These are phyloP conservation scores for Drosophila hamatofila DNA, from an alignment of 2,888 invertebrate genomes.

Conservation along the genomic window DNA sequence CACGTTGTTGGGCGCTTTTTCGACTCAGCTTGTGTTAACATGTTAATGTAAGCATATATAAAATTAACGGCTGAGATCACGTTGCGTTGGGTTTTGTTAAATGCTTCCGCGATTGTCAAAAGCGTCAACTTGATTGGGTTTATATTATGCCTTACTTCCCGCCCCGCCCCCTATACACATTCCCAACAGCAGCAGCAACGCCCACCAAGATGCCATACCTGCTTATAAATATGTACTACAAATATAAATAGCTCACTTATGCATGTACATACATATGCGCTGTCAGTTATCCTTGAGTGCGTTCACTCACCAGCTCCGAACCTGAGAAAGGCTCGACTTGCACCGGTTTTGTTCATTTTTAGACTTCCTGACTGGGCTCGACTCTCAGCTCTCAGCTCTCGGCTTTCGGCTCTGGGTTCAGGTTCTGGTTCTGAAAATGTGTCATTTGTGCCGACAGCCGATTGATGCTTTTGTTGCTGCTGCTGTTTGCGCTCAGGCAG, in stretches of 20 bases:
- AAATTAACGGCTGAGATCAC: conserved; percentile 68
- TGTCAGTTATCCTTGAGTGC: conserved; percentile 69
- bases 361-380: conserved; percentile 68
- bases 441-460: conserved; percentile 61
- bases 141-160: conserved; percentile 2
- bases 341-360: conserved; percentile 56
- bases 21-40: conserved; percentile 55
- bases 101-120: conserved; percentile 68
- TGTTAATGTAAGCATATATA: conserved; percentile 64
- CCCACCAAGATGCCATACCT: conserved; percentile 27
- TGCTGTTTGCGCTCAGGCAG: conserved; percentile 18
- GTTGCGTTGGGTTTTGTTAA: conserved; percentile 58
- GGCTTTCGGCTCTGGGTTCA: conserved; percentile 34
- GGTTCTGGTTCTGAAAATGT: conserved; percentile 69
- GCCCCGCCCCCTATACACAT: not conserved
- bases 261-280: not conserved
- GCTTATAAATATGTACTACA: not conserved
- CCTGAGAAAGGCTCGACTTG: conserved; percentile 63
- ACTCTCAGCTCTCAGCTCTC: conserved; percentile 42
- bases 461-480: conserved; percentile 4
- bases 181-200: conserved; percentile 10
- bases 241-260: not conserved
- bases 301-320: conserved; percentile 68
- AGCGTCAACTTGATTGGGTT: conserved; percentile 40
- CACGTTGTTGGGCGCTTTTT: conserved; percentile 63